A percentile compares a stretch with the other conserved stretches of the same genome.
Evolutionary conservation across 2,113 vertebrate genomes (phyloP).

Genomic region (Calyptomena viridis): DNA sequence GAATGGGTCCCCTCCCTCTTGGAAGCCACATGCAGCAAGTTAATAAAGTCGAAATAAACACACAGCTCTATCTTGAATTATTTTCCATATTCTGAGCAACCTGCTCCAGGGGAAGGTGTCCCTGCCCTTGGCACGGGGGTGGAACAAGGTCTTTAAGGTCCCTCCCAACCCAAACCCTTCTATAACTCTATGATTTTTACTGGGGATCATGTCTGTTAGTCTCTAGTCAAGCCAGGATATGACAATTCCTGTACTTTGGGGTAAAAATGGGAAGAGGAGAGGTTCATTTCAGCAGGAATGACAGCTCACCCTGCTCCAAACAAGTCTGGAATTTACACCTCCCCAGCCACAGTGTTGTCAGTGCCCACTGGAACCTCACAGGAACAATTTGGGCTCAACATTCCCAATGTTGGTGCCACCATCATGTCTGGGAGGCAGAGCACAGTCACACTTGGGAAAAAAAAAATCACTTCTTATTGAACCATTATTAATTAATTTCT

Average conservation of each 20-base stretch:
- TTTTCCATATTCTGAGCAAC: not conserved
- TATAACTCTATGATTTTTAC: not conserved
- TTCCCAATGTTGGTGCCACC: not conserved
- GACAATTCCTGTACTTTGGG: not conserved
- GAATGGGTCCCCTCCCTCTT: not conserved
- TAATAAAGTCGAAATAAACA: not conserved
- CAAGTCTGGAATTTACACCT: not conserved
- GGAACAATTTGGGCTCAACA: accelerated
- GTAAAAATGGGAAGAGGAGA: not conserved
- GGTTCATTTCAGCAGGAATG: not conserved
- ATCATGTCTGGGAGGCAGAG: not conserved
- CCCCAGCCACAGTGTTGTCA: not conserved
- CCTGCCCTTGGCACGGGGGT: not conserved
- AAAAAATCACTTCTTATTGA: not conserved
- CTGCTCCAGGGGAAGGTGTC: not conserved
- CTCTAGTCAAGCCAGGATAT: not conserved
- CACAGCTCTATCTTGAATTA: accelerated
- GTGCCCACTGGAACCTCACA: not conserved
- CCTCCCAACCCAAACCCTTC: not conserved
- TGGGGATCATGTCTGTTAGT: not conserved
- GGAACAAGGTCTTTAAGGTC: not conserved
- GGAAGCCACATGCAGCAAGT: not conserved
- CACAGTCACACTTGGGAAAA: not conserved
- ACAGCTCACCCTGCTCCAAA: not conserved
- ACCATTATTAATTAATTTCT: not conserved